phyloP scores from a whole-genome alignment of 2,888 invertebrate species.

The Eupeodes luniger region DNA sequence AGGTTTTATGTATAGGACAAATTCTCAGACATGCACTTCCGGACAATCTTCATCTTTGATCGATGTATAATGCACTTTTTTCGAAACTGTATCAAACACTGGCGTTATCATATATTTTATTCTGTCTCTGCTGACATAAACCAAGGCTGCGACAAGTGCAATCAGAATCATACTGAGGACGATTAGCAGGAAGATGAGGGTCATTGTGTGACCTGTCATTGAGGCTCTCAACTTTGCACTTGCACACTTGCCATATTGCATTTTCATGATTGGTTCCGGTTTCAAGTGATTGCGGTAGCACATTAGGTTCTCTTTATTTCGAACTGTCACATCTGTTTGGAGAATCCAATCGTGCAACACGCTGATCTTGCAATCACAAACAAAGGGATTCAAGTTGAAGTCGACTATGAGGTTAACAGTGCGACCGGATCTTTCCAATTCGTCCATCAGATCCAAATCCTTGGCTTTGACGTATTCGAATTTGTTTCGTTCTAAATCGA shows the following conservation, averaged over 20 bases:
- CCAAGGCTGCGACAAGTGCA: slow-evolving; percentile 85
- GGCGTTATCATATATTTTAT: slow-evolving; percentile 87
- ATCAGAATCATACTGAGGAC: slow-evolving; percentile 86
- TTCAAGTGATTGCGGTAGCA: slow-evolving; percentile 84
- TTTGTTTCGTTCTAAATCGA: slow-evolving; percentile 89
- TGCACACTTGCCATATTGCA: slow-evolving; percentile 81
- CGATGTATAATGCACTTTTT: slow-evolving; percentile 90
- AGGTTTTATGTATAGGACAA: slow-evolving; percentile 21
- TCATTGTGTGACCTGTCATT: slow-evolving; percentile 81
- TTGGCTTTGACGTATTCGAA: slow-evolving; percentile 86
- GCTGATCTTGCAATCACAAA: slow-evolving; percentile 88
- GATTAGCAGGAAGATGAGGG: slow-evolving; percentile 85
- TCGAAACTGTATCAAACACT: slow-evolving; percentile 87
- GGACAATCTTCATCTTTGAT: slow-evolving; percentile 87
- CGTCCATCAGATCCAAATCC: slow-evolving; percentile 86
- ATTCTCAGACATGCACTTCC: slow-evolving; percentile 83
- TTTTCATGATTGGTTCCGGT: slow-evolving; percentile 79
- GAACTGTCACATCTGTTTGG: slow-evolving; percentile 86
- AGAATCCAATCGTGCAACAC: slow-evolving; percentile 88
- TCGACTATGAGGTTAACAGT: slow-evolving; percentile 86
- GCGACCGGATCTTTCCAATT: slow-evolving; percentile 84
- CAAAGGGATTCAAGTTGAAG: slow-evolving; percentile 88
- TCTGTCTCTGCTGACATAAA: slow-evolving; percentile 87
- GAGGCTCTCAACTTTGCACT: slow-evolving; percentile 79
- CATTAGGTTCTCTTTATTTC: slow-evolving; percentile 85